Evolutionary conservation across 2,797 vertebrate genomes (phyloP), one percentile per base, ranked within the genome.

Genomic region (Aphelocoma californica): DNA sequence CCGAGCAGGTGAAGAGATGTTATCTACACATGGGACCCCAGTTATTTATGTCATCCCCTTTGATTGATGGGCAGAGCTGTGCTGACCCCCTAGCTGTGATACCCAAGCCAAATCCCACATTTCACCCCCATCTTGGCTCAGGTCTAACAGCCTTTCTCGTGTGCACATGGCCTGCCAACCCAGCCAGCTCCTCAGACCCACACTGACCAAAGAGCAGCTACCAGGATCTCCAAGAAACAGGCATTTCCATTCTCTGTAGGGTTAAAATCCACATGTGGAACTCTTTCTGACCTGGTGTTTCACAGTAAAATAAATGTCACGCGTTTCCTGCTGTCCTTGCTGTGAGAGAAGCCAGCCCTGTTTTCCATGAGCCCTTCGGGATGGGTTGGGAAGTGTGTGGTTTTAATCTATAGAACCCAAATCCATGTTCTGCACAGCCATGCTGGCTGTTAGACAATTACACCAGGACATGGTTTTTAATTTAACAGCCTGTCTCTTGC

Each of bases 401-500:
- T n/a, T 54, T 86, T 92, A 88, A 96, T 75, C 75, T 32, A 17
- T 8, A 87, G 70, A 82, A 75, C 71, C 31, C 81, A 91, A 94
- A 81, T 40, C 16, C 31, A 6, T 61, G 44, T 87, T 96, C 94
- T 91, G 90, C 82, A 57, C 61, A 93, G 42, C 79, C 17, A 8
- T 57, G 12, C 47, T 57, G 32, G 4, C 18, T 34, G 54, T 70
- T 62, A 62, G 45, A 93, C 87, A 96, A 95, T 70, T 86, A 67
- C 57, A 64, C 54, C 48, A 36, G 54, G n/a, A 93, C 86, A 61
- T 6, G 19, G 60, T 81, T 83, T 95, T 60, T 92, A 86, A 95
- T 88, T 67, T 53, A 91, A 86, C 82, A 92, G 74, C 51, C 90
- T 97, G 93, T 72, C 86, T 94, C 50, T 83, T 70, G 74, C 54